These are phyloP conservation scores for Schizopygopsis pylzovi DNA, from an alignment of 2,797 vertebrate genomes.

Conservation along the genomic window DNA sequence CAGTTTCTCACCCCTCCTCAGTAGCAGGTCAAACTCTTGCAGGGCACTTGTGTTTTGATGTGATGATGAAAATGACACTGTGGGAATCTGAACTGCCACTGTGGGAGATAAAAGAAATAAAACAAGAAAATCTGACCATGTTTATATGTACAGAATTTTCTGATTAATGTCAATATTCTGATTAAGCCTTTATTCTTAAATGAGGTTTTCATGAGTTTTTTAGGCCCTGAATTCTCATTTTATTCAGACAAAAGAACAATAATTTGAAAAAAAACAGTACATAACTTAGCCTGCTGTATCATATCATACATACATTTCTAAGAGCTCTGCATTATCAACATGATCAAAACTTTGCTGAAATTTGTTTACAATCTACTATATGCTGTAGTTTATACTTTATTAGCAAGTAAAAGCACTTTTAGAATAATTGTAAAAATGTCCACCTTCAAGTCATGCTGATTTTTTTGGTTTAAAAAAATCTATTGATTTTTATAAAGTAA, in stretches of 20 bases:
- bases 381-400: no score
- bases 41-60: constrained; percentile 85
- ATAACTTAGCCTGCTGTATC: background rate
- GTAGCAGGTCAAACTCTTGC: constrained; percentile 80
- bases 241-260: background rate
- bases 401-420: no score
- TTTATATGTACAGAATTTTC: background rate
- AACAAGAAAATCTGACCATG: background rate
- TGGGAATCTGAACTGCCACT: constrained; percentile 89
- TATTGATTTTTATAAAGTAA: background rate
- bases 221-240: background rate
- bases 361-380: no score
- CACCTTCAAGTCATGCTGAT: background rate
- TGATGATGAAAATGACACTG: constrained; percentile 80
- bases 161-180: background rate
- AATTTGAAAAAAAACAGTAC: background rate
- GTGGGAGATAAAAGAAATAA: constrained; percentile 60
- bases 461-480: background rate
- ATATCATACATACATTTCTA: background rate
- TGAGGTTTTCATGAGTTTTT: background rate
- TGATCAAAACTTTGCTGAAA: no score
- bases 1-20: constrained; percentile 81
- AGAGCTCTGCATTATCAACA: background rate
- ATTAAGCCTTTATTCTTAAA: background rate
- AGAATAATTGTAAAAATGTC: background rate